Base-by-base conservation (phyloP, 2,888 invertebrate genomes). In the Scaptomyza reducta region DNA sequence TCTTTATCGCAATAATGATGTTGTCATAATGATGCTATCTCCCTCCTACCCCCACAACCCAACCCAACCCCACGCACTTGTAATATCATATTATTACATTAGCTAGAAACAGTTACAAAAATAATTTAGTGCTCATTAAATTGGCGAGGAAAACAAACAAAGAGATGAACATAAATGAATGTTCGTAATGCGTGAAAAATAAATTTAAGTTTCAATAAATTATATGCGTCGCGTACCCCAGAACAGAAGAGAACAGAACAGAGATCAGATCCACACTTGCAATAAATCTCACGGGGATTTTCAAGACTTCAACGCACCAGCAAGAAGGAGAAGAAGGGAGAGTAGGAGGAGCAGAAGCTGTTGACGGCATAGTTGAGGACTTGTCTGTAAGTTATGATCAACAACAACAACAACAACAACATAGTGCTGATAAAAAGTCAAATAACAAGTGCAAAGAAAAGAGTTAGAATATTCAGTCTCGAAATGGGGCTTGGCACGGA, bases 101-200 rank as follows among this genome's bases (percentile, higher is more conserved):
- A 25, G 25, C 18, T 33, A 13, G 18, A 29, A 3, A 16, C 1
- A 38, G 29, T 2, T 27, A 27, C 2, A 27, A 51, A 33, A 42
- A 16, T 13, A 38, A 38, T 38, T 31, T 14, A 31, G 13, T 18
- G 47, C 9, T 5, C 70, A 38, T 62, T 63, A 61, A 73, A 66
- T 60, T 60, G 69, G 60, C 51, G 74, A n/a, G 54, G 5, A 45
- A 49, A 56, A 13, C 29, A 73, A 80, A 80, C 63, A 74, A 74
- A 51, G 0, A 1, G 16, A n/a, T 3, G 1, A 22, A 22, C 22
- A 22, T 22, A 22, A 16, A 56, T 77, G 44, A 65, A 59, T 59
- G 59, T 31, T 40, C n/a, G 49, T 53, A 74, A 78, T 85, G 81
- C 86, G 81, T 82, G 81, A 82, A 82, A 38, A 78, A 74, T 85